phyloP scores from a whole-genome alignment of 2,797 vertebrate species.

The Dromococcyx pavoninus region DNA sequence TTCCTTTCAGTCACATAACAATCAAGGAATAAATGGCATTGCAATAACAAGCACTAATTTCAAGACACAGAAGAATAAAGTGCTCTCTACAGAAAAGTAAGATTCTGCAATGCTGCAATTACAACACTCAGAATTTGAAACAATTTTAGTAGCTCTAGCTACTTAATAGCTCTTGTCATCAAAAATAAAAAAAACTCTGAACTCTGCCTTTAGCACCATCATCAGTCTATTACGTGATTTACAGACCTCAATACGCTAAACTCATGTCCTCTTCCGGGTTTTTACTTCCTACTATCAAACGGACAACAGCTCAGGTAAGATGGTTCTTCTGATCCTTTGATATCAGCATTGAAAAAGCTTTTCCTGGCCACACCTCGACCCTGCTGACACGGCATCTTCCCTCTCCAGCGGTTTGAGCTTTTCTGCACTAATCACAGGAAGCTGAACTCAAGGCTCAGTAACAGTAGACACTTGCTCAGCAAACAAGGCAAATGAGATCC shows the following conservation, averaged over 20 bases:
- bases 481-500: background rate
- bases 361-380: background rate
- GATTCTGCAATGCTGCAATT: slow-evolving; percentile 37
- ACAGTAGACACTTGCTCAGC: background rate
- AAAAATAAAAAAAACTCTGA: background rate
- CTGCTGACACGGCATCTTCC: background rate
- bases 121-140: slow-evolving; percentile 17
- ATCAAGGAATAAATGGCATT: slow-evolving; percentile 47
- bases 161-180: background rate
- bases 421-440: background rate
- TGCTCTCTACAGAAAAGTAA: slow-evolving; percentile 25
- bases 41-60: slow-evolving; percentile 43
- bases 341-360: background rate
- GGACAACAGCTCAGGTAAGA: background rate
- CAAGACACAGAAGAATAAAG: slow-evolving; percentile 39
- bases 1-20: slow-evolving; percentile 39
- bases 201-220: background rate
- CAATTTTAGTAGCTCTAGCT: slow-evolving; percentile 30
- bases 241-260: background rate
- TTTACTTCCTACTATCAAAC: background rate
- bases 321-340: background rate
- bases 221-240: background rate
- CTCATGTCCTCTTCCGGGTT: background rate
- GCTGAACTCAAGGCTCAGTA: background rate
- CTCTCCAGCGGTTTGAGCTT: background rate